Evolutionary conservation across 2,113 vertebrate species (phyloP), one percentile per base, ranked within the genome.

Genomic region (Thamnaconus septentrionalis): DNA sequence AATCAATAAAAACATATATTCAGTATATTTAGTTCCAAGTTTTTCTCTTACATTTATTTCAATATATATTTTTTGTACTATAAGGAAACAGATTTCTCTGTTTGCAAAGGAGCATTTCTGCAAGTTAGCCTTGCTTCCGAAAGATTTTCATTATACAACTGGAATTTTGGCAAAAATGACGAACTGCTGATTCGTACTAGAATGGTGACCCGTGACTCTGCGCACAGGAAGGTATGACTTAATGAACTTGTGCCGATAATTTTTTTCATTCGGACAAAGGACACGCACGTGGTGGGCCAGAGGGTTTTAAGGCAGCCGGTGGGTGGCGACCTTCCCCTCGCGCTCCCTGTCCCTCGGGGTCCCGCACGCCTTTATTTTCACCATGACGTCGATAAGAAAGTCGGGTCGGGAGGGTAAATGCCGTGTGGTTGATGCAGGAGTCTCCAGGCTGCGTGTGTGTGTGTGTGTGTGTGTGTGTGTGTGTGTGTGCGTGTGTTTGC

Each of bases 361-460:
- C 6, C 4, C 31, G 41, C 9, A 0, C 12, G 54, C 47, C 54
- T 47, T 39, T 5, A 59, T 54, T 64, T 56, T 18, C 41, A 57
- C 51, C 18, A 55, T 50, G 41, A 46, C 42, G 50, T 75, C 65
- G 59, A 63, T 64, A 59, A 49, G 53, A 18, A 40, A 18, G 5
- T 4, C n/a, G 7, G 7, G 53, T 31, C 18, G 18, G 18, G 18
- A 31, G 18, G 18, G 18, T 31, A 31, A 31, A 31, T 31, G 18
- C 18, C 18, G 52, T 49, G 43, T 56, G 40, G 53, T 58, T 39
- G 58, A n/a, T 11, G 9, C 10, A 2, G 10, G 6, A 50, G 9
- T 50, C 9, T 9, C 10, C 48, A n/a, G 10, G 48, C 48, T 11
- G 48, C 10, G 4, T 11, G 48, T 44, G 49, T 50, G 40, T 48